Percentiles rank a stretch among this genome's conserved stretches.
phyloP scores from a whole-genome alignment of 2,113 vertebrate species.

The Addax nasomaculatus region DNA sequence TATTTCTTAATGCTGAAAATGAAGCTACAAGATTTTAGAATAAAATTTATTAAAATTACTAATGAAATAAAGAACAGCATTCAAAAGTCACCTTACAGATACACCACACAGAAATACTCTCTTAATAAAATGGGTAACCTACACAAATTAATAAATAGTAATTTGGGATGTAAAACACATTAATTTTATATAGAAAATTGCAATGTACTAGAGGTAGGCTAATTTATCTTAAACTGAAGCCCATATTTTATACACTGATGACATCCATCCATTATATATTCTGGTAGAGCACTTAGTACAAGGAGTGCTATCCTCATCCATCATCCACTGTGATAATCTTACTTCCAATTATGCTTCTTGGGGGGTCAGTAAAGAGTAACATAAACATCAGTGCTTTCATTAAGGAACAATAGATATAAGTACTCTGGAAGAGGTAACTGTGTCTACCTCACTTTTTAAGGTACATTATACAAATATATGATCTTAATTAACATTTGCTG shows the following conservation, averaged over 20 bases:
- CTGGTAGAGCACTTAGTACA: constrained; percentile 60
- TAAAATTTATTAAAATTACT: neutral
- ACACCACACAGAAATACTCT: constrained; percentile 43
- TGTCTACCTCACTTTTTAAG: constrained; percentile 73
- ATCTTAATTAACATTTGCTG: constrained; percentile 73
- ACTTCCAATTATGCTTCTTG: constrained; percentile 69
- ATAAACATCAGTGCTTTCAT: constrained; percentile 75
- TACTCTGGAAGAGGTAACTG: constrained; percentile 65
- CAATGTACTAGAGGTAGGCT: constrained; percentile 57
- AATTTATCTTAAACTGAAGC: constrained; percentile 74
- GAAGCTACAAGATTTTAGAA: neutral
- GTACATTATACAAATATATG: constrained; percentile 70
- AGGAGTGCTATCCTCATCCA: constrained; percentile 66
- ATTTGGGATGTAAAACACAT: constrained; percentile 67
- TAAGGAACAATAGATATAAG: constrained; percentile 63
- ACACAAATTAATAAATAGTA: constrained; percentile 70
- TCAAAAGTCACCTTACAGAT: neutral
- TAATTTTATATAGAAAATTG: constrained; percentile 68
- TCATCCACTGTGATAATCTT: constrained; percentile 70
- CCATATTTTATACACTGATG: constrained; percentile 74
- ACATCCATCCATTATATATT: constrained; percentile 78
- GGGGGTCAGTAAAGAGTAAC: constrained; percentile 66
- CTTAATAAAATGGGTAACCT: constrained; percentile 65
- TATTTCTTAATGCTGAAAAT: neutral
- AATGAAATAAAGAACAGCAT: neutral